Evolutionary conservation across 2,113 vertebrate species (phyloP), one percentile per base, ranked within the genome.

Genomic region (Saguinus midas): DNA sequence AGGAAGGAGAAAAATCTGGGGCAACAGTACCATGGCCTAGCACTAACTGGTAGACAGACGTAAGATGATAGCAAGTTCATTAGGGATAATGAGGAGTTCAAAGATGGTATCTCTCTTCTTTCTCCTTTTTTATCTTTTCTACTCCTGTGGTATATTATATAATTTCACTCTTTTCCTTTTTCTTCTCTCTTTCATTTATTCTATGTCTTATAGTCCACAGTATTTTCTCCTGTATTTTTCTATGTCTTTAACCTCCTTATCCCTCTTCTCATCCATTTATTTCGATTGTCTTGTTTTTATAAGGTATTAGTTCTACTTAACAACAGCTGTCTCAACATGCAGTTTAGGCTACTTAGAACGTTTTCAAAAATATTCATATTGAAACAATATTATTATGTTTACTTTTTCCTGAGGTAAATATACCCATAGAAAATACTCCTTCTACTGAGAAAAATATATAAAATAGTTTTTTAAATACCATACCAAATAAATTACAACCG

Each of bases 301-400:
- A 73, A 78, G 43, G 66, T 21, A 5, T 43, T 43, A 95, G 20
- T 68, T 93, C 3, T 29, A 84, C 66, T 75, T 95, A 84, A 66
- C 61, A 73, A 91, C 0, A 27, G 75, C 20, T 66, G 14, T 68
- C 40, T 91, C 48, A 40, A 35, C 27, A 37, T n/a, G 16, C 37
- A 21, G 7, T 43, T 16, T 4, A 40, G 40, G 4, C 4, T 52
- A 57, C 37, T 91, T 55, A 88, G 35, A 73, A 35, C 61, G 35
- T 76, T 82, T 55, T 76, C 43, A 70, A 89, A 89, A 50, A 94
- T 13, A 85, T 23, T 89, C 66, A 86, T 78, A 90, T 35, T 94
- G 68, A 97, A 90, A 66, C 14, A 87, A 83, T 75, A 37, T 23
- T 86, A 85, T 12, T 86, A 23, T 78, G 23, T 58, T 82, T 58